Evolutionary conservation across 2,888 invertebrate genomes (phyloP).

Genomic region (Apodemia duryi): DNA sequence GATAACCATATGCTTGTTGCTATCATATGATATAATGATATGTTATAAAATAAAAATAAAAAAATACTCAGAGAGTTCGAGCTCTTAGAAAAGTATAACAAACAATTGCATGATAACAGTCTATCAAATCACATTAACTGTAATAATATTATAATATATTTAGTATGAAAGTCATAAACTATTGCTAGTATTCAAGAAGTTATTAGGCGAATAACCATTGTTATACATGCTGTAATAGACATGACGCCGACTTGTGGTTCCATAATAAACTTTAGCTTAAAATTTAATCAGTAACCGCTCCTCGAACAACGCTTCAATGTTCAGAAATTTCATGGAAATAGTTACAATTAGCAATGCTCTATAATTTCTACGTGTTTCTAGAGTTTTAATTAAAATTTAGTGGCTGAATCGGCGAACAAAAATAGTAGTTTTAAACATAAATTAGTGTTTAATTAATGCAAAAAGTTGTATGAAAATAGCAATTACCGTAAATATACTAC

Average conservation of each 20-base stretch:
- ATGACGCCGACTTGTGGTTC: slow-evolving; percentile 1
- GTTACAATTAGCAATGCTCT: slow-evolving; percentile 12
- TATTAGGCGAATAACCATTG: background rate
- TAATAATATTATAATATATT: too few relatives aligned
- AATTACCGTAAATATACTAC: too few relatives aligned
- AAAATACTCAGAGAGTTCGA: too few relatives aligned
- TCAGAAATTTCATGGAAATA: slow-evolving; percentile 13
- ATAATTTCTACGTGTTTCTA: slow-evolving; percentile 9
- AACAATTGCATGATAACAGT: too few relatives aligned
- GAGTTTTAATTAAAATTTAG: slow-evolving; percentile 14
- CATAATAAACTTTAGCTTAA: slow-evolving; percentile 6
- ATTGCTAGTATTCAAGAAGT: background rate
- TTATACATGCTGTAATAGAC: slow-evolving; percentile 1
- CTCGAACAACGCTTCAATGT: slow-evolving; percentile 8
- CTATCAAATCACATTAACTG: too few relatives aligned
- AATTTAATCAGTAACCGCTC: slow-evolving; percentile 9
- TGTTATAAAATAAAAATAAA: too few relatives aligned
- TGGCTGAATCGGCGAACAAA: slow-evolving; percentile 4
- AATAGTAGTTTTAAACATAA: slow-evolving; percentile 8
- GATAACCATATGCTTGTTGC: too few relatives aligned
- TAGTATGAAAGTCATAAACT: too few relatives aligned
- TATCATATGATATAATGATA: too few relatives aligned
- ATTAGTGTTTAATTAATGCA: background rate
- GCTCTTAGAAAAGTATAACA: too few relatives aligned
- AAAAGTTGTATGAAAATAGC: background rate